Evolutionary conservation across 1,140 invertebrate species (phyloP).

Genomic region (Diachasmimorpha longicaudata): DNA sequence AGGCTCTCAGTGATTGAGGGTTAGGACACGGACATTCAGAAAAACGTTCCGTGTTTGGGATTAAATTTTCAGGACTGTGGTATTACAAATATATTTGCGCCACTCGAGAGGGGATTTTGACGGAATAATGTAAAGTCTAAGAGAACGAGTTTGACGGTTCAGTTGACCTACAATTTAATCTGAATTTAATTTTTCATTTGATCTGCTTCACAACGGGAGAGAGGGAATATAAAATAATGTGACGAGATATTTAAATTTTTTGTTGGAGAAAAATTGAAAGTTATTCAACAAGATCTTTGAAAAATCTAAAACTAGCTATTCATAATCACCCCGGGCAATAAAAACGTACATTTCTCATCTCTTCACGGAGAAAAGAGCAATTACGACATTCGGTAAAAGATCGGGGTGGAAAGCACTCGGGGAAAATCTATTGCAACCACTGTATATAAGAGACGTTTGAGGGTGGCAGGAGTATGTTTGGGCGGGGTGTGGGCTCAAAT

Average conservation of each 20-base stretch:
- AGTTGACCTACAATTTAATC: too few relatives aligned
- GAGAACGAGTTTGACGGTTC: background rate
- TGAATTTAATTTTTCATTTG: too few relatives aligned
- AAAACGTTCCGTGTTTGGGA: slow-evolving; percentile 29
- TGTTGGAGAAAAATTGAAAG: too few relatives aligned
- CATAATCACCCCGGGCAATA: background rate
- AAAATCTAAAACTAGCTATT: background rate
- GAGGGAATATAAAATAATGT: too few relatives aligned
- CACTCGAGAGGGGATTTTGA: background rate
- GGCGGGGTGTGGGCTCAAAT: slow-evolving; percentile 60
- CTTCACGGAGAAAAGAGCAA: slow-evolving; percentile 12
- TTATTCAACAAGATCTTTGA: too few relatives aligned
- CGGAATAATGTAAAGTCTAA: background rate
- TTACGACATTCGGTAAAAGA: background rate
- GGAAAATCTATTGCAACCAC: slow-evolving; percentile 29
- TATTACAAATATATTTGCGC: slow-evolving; percentile 47
- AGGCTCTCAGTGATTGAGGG: slow-evolving; percentile 61
- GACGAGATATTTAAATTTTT: too few relatives aligned
- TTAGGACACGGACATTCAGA: slow-evolving; percentile 25
- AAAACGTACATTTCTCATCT: slow-evolving; percentile 19
- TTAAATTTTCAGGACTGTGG: slow-evolving; percentile 64
- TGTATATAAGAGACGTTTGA: background rate
- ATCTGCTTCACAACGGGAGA: too few relatives aligned
- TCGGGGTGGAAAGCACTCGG: slow-evolving; percentile 24
- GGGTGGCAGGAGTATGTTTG: slow-evolving; percentile 27